These are phyloP conservation scores for Cetonia aurata DNA, from an alignment of 2,888 invertebrate genomes.

Conservation along the genomic window DNA sequence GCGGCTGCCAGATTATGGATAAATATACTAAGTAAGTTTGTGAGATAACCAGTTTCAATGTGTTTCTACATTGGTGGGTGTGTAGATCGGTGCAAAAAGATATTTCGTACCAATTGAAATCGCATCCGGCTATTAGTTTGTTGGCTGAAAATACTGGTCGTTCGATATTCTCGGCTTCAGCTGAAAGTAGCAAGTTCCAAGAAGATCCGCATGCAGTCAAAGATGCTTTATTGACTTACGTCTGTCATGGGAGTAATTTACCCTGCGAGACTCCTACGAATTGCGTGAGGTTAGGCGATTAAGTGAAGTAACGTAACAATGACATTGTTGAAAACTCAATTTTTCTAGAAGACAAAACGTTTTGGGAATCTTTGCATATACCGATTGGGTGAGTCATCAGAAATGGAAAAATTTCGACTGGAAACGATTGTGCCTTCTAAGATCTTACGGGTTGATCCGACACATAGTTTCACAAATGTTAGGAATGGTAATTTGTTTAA, in stretches of 20 bases:
- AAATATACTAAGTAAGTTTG: slow-evolving; percentile 69
- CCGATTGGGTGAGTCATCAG: slow-evolving; percentile 83
- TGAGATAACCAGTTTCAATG: background rate
- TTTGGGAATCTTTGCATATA: slow-evolving; percentile 82
- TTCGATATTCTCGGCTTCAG: slow-evolving; percentile 76
- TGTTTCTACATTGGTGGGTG: slow-evolving; percentile 25
- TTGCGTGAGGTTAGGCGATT: slow-evolving; percentile 62
- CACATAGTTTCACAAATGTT: slow-evolving; percentile 87
- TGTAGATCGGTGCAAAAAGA: slow-evolving; percentile 72
- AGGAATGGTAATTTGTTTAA: slow-evolving; percentile 72
- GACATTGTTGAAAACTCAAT: slow-evolving; percentile 2
- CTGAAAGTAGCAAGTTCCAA: slow-evolving; percentile 68
- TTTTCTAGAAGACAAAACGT: slow-evolving; percentile 72
- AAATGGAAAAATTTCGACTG: slow-evolving; percentile 72
- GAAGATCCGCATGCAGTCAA: slow-evolving; percentile 79
- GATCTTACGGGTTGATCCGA: slow-evolving; percentile 86
- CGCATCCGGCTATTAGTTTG: slow-evolving; percentile 81
- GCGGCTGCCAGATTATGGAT: slow-evolving; percentile 82
- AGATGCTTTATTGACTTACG: slow-evolving; percentile 86
- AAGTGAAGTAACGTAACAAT: background rate
- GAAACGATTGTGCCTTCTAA: slow-evolving; percentile 76
- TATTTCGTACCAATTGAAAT: slow-evolving; percentile 75
- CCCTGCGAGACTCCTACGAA: slow-evolving; percentile 76
- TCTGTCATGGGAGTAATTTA: slow-evolving; percentile 85
- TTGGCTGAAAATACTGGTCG: slow-evolving; percentile 76